Evolutionary conservation across 2,888 invertebrate species (phyloP).

Genomic region (Amblyjoppa fuscipennis): DNA sequence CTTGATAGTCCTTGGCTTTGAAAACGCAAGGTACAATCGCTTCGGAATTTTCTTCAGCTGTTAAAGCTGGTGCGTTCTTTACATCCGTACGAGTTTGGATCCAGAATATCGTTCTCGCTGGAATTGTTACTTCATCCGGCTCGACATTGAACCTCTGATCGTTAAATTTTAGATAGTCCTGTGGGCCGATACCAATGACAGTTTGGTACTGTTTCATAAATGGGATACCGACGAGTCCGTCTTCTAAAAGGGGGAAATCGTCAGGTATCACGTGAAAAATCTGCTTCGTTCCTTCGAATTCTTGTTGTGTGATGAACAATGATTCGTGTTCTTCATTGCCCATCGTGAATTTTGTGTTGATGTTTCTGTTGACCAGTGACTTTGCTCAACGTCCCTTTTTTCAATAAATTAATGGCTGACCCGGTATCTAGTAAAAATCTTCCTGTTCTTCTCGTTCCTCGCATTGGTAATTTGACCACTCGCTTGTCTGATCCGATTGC

Average conservation of each 20-base stretch:
- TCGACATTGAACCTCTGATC: neutral
- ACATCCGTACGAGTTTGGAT: neutral
- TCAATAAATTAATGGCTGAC: too few species aligned
- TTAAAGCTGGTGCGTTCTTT: neutral
- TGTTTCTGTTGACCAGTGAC: too few species aligned
- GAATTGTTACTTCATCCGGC: neutral
- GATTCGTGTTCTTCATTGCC: conserved; percentile 22
- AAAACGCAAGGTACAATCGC: conserved; percentile 9
- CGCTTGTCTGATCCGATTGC: conserved; percentile 11
- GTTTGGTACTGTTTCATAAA: conserved; percentile 37
- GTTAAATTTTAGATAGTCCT: neutral
- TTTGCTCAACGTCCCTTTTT: too few species aligned
- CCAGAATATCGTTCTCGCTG: conserved; percentile 16
- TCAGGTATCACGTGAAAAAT: conserved; percentile 36
- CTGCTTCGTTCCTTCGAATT: conserved; percentile 7
- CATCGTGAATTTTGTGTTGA: too few species aligned
- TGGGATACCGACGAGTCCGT: conserved; percentile 30
- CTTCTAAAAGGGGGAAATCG: conserved; percentile 30
- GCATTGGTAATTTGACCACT: conserved; percentile 19
- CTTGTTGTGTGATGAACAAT: conserved; percentile 19
- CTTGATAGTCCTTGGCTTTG: conserved; percentile 29
- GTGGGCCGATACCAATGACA: conserved; percentile 12
- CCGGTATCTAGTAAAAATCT: too few species aligned
- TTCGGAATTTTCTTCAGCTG: conserved; percentile 19
- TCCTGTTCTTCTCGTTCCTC: neutral